Conservation (phyloP, 1,140 invertebrate genomes). For the Hyles euphorbiae region DNA sequence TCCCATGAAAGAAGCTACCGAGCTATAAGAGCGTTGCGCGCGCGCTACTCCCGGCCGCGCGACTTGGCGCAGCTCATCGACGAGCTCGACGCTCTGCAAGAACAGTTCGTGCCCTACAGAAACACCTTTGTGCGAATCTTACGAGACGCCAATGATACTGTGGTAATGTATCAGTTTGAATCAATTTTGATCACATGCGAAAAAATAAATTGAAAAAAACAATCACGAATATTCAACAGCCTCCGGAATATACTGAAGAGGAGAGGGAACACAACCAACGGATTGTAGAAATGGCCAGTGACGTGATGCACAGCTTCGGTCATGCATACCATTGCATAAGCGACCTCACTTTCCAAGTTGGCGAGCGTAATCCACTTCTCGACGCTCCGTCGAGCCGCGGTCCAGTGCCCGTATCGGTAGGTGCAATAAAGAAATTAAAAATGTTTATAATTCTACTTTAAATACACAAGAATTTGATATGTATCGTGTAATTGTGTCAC, state of each 20-base stretch:
- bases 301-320: constrained; percentile 88
- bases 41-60: constrained; percentile 22
- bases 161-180: constrained; percentile 48
- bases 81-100: constrained; percentile 29
- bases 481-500: not conserved
- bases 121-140: constrained; percentile 24
- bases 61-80: constrained; percentile 29
- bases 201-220: too few relatives aligned
- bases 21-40: constrained; percentile 19
- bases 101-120: constrained; percentile 27
- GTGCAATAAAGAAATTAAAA: not conserved
- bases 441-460: not conserved
- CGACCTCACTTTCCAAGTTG: constrained; percentile 73
- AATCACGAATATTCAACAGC: not conserved
- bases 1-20: constrained; percentile 15
- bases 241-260: constrained; percentile 20
- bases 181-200: too few relatives aligned
- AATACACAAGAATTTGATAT: not conserved
- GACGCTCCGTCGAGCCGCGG: too few relatives aligned
- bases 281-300: constrained; percentile 83
- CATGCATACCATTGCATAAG: constrained; percentile 93
- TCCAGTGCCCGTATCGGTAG: too few relatives aligned
- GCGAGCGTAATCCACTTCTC: constrained; percentile 28
- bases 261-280: constrained; percentile 76
- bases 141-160: constrained; percentile 63